A percentile compares a stretch with the other conserved stretches of the same genome.
Evolutionary conservation across 2,113 vertebrate species (phyloP).

Genomic region (Poeciliopsis turrubarensis): DNA sequence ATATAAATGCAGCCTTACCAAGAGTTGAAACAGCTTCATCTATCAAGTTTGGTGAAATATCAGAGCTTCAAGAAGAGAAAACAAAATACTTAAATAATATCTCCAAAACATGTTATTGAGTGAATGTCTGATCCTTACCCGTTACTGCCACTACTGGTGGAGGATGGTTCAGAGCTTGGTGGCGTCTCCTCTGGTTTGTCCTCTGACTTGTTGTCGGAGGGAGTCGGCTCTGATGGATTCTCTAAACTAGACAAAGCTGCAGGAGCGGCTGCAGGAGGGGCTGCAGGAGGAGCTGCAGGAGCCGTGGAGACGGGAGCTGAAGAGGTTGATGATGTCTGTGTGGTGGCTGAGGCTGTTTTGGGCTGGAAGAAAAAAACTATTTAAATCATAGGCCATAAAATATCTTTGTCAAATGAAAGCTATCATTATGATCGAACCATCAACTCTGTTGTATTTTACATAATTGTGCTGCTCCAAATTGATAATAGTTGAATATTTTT

Average conservation of each 20-base stretch:
- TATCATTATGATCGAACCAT: neutral
- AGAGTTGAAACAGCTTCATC: constrained; percentile 94
- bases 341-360: constrained; percentile 81
- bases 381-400: neutral
- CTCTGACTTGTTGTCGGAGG: constrained; percentile 80
- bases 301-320: constrained; percentile 69
- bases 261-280: constrained; percentile 47
- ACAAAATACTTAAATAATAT: constrained; percentile 1
- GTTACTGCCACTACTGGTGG: constrained; percentile 59
- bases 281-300: constrained; percentile 69
- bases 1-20: constrained; percentile 77
- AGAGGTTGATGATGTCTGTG: constrained; percentile 55
- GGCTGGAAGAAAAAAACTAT: constrained; percentile 72
- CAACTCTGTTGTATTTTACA: neutral
- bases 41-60: constrained; percentile 87
- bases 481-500: neutral
- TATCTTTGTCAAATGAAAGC: neutral
- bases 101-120: neutral
- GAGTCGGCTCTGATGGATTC: constrained; percentile 64
- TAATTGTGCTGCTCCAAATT: neutral
- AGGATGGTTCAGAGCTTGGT: constrained; percentile 70
- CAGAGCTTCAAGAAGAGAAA: constrained; percentile 83
- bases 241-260: constrained; percentile 71
- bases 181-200: constrained; percentile 82
- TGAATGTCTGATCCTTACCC: constrained; percentile 57